Evolutionary conservation across 2,888 invertebrate genomes (phyloP), one percentile per base, ranked within the genome.

Genomic region (Schrankia costaestrigalis): DNA sequence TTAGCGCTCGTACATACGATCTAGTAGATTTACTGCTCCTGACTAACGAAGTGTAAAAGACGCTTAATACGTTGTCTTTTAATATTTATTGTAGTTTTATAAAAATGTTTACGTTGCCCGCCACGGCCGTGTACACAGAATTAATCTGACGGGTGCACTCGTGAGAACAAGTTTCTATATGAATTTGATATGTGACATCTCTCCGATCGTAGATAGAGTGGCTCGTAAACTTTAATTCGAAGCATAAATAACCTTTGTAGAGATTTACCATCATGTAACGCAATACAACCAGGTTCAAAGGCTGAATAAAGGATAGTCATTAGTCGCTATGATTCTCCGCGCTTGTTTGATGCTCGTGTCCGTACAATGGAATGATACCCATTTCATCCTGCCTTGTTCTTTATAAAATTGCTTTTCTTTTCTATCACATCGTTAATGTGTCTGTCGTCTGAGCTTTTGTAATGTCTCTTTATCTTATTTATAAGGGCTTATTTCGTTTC

Each of bases 171-270:
- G 77, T 75, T 71, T 60, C 56, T 54, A 63, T 61, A 66, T 62
- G 65, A 70, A 73, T 78, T 78, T 77, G 75, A 78, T 77, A 78
- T 76, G 78, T 76, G 78, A 76, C 78, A 72, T 66, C 65, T 56
- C 57, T 45, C 51, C 56, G 56, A 56, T 56, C 64, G 71, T 63
- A 81, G 80, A 79, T 79, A 64, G 68, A 70, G 73, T 64, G 79
- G 66, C 76, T 78, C 72, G 74, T 73, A 76, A 76, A 78, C 41
- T 73, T 79, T 76, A 80, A 81, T 81, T 76, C 69, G 70, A 71
- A 55, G 67, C 70, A 80, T 82, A 80, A 74, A 80, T 80, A 74
- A 79, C 72, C 63, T 61, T 65, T 63, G 68, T 63, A 55, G 62
- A 76, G 74, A 73, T 75, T 73, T 72, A 78, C 67, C 64, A 66